These are phyloP conservation scores for Mythimna albipuncta DNA, from an alignment of 2,888 invertebrate species.

Conservation along the genomic window DNA sequence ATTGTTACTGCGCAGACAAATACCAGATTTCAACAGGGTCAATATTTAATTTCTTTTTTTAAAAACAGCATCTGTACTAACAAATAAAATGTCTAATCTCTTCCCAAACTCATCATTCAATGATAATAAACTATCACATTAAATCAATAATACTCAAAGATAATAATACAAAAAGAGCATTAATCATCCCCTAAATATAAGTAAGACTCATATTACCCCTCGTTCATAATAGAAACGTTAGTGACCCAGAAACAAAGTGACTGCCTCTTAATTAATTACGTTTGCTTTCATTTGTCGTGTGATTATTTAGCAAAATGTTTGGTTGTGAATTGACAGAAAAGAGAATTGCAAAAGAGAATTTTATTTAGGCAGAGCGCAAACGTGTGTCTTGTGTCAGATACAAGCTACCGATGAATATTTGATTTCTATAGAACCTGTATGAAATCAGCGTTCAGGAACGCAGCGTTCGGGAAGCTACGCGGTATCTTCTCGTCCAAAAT, in stretches of 20 bases:
- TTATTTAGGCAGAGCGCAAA: no score
- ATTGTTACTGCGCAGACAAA: no score
- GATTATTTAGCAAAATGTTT: slow-evolving; percentile 2
- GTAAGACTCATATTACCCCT: slow-evolving; percentile 33
- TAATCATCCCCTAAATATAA: slow-evolving; percentile 29
- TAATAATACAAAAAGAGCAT: slow-evolving; percentile 33
- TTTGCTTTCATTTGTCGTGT: slow-evolving; percentile 25
- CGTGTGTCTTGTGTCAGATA: no score
- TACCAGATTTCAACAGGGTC: no score
- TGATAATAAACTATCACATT: background rate
- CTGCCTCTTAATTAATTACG: slow-evolving; percentile 39
- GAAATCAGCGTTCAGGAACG: no score
- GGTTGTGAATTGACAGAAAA: background rate
- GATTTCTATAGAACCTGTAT: no score
- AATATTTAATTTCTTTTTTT: no score
- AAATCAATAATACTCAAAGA: slow-evolving; percentile 30
- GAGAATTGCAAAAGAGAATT: no score
- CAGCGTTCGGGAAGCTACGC: no score
- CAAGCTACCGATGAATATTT: no score
- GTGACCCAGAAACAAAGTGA: slow-evolving; percentile 41
- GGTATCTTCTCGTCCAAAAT: no score
- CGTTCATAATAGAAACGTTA: slow-evolving; percentile 35
- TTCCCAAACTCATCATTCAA: background rate
- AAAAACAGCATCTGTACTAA: no score
- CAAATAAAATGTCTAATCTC: background rate